Percentiles rank a stretch among this genome's conserved stretches.
These are phyloP conservation scores for Acanthoscelides obtectus DNA, from an alignment of 2,888 invertebrate species.

Conservation along the genomic window DNA sequence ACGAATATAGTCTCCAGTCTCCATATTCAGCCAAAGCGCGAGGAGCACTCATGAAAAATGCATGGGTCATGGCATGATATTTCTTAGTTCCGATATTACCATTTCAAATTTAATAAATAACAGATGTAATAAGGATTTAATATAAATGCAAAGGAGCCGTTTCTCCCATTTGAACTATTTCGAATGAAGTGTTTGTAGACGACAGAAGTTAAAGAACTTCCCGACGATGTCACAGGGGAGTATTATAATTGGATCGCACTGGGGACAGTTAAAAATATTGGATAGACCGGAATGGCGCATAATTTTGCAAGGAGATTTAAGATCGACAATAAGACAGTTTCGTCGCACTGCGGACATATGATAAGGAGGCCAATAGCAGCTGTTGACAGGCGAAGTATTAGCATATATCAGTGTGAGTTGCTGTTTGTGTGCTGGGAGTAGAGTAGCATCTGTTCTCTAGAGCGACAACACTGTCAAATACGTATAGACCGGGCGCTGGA, in stretches of 20 bases:
- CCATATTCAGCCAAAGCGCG: not conserved
- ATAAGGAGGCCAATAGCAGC: too few species aligned
- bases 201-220: not conserved
- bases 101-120: conserved; percentile 5
- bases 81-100: conserved; percentile 2
- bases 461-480: too few species aligned
- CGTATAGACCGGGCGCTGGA: too few species aligned
- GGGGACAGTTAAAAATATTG: too few species aligned
- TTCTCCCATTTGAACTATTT: not conserved
- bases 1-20: not conserved
- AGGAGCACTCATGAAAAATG: conserved; percentile 2
- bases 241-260: not conserved
- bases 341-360: too few species aligned
- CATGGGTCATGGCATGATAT: conserved; percentile 2
- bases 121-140: conserved; percentile 3
- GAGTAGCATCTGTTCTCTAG: too few species aligned
- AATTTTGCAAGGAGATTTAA: too few species aligned
- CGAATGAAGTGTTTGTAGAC: not conserved
- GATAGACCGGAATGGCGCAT: too few species aligned
- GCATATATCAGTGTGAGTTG: too few species aligned
- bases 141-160: conserved; percentile 2
- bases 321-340: too few species aligned
- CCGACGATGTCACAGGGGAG: not conserved
- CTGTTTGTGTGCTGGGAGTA: too few species aligned
- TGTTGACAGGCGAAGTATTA: too few species aligned